Percentiles rank a stretch among this genome's conserved stretches.
These are phyloP conservation scores for Microchrysa polita DNA, from an alignment of 2,888 invertebrate species.

Conservation along the genomic window DNA sequence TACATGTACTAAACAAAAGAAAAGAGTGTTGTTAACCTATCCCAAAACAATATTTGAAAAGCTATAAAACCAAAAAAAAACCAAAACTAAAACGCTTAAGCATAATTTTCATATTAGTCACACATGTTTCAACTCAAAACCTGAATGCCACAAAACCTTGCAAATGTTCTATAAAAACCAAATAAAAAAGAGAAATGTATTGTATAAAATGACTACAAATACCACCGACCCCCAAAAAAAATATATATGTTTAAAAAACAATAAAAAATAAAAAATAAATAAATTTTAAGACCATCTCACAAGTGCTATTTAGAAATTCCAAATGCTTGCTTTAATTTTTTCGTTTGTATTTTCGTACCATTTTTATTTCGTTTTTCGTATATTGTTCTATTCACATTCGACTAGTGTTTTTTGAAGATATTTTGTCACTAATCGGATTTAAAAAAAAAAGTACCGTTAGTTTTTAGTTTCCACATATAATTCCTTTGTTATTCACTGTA, in stretches of 20 bases:
- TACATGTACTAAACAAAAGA: neutral
- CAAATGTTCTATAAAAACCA: neutral
- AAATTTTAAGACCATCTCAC: constrained; percentile 64
- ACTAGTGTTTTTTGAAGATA: constrained; percentile 46
- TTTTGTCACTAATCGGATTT: constrained; percentile 50
- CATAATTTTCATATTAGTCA: neutral
- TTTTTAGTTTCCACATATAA: constrained; percentile 14
- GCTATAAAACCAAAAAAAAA: neutral
- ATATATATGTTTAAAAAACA: constrained; percentile 13
- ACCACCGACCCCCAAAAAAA: constrained; percentile 4
- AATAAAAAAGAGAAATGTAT: neutral
- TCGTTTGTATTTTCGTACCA: neutral
- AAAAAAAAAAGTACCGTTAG: constrained; percentile 15
- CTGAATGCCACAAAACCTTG: neutral
- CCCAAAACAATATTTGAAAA: neutral
- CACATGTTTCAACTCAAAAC: neutral
- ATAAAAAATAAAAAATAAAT: too few relatives aligned
- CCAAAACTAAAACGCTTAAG: neutral
- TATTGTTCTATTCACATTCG: constrained; percentile 24
- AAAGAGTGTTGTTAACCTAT: neutral
- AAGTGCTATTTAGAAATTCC: constrained; percentile 63
- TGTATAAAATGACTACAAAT: neutral
- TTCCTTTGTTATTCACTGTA: constrained; percentile 31
- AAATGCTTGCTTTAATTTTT: constrained; percentile 49
- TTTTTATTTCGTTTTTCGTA: constrained; percentile 38